Conservation (phyloP, 2,888 invertebrate species). For the Entomobrya proxima region DNA sequence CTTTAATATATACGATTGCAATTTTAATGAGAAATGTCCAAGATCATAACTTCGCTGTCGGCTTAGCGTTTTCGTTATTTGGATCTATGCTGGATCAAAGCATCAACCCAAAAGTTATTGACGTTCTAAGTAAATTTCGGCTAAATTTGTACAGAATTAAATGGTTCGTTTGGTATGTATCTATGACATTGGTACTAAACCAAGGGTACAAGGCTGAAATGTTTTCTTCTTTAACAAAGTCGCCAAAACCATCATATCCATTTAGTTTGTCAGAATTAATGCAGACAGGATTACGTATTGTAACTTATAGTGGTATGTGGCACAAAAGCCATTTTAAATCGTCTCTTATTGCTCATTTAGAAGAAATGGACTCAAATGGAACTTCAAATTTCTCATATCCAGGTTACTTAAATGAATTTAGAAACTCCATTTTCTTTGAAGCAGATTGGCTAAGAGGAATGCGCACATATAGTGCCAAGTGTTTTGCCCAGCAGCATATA, state of each 20-base stretch:
- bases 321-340: too few relatives aligned
- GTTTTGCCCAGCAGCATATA: neutral
- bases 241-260: neutral
- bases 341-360: neutral
- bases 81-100: slow-evolving; percentile 23
- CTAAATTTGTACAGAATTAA: neutral
- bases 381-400: neutral
- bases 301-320: neutral
- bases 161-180: slow-evolving; percentile 23
- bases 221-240: slow-evolving; percentile 39
- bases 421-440: neutral
- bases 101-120: neutral
- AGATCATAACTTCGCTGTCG: neutral
- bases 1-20: neutral
- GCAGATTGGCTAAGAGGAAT: neutral
- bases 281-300: slow-evolving; percentile 4
- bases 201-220: slow-evolving; percentile 25
- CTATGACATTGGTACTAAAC: neutral
- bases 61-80: neutral
- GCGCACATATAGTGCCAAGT: neutral
- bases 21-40: neutral
- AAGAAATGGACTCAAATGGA: neutral
- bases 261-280: neutral
- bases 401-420: neutral
- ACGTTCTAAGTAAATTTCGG: neutral